Evolutionary conservation across 1,140 invertebrate genomes (phyloP).

Genomic region (Scaptomyza montana): DNA sequence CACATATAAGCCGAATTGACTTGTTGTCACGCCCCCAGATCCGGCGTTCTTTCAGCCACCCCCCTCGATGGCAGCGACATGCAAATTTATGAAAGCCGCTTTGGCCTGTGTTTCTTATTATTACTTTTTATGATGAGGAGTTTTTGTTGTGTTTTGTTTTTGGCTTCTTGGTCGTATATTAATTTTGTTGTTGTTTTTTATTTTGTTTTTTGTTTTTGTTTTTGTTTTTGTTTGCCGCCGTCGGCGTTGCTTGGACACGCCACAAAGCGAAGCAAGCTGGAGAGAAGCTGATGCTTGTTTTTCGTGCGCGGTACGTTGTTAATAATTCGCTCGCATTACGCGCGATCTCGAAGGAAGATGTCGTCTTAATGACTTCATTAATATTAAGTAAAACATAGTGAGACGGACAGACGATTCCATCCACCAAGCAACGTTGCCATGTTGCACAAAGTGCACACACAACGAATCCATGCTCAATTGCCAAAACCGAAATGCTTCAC

Average conservation of each 20-base stretch:
- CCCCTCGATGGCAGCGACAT: conserved; percentile 52
- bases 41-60: conserved; percentile 34
- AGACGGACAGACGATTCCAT: not conserved
- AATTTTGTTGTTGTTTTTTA: conserved; percentile 37
- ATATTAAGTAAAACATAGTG: conserved; percentile 77
- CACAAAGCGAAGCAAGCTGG: conserved; percentile 11
- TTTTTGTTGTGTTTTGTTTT: conserved; percentile 18
- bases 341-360: conserved; percentile 75
- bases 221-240: conserved; percentile 44
- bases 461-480: conserved; percentile 59
- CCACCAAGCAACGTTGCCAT: not conserved
- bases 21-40: conserved; percentile 78
- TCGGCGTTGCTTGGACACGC: conserved; percentile 52
- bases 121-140: conserved; percentile 43
- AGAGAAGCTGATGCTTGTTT: conserved; percentile 58
- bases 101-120: conserved; percentile 51
- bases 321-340: conserved; percentile 81
- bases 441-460: conserved; percentile 41
- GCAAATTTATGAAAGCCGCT: conserved; percentile 80
- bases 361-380: conserved; percentile 81
- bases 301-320: conserved; percentile 73
- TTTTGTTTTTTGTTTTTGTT: conserved; percentile 36
- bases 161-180: conserved; percentile 63
- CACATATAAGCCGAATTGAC: conserved; percentile 75
- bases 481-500: conserved; percentile 62